Evolutionary conservation across 2,888 invertebrate species (phyloP).

Genomic region (Gymnoscelis rufifasciata): DNA sequence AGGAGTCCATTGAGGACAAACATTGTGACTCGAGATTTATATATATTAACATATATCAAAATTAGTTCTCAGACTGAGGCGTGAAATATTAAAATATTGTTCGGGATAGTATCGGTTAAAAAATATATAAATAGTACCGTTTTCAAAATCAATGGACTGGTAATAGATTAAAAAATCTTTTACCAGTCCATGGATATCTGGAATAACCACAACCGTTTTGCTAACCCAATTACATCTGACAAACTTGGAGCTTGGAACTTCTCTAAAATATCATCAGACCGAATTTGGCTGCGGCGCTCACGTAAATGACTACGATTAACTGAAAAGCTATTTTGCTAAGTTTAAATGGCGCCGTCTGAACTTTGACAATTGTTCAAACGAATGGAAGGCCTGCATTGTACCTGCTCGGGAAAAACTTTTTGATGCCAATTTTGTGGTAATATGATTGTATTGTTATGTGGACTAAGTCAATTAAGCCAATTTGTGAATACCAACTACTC

Average conservation of each 20-base stretch:
- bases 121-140: too few species aligned
- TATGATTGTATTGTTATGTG: slow-evolving; percentile 22
- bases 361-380: slow-evolving; percentile 61
- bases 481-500: too few species aligned
- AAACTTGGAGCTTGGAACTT: slow-evolving; percentile 36
- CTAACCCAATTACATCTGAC: slow-evolving; percentile 1
- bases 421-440: slow-evolving; percentile 30
- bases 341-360: slow-evolving; percentile 61
- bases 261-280: slow-evolving; percentile 55
- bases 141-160: too few species aligned
- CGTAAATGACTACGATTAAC: slow-evolving; percentile 69
- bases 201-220: background rate
- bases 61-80: too few species aligned
- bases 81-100: too few species aligned
- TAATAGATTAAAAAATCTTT: background rate
- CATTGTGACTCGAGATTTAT: too few species aligned
- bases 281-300: slow-evolving; percentile 54
- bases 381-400: slow-evolving; percentile 57
- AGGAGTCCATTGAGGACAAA: too few species aligned
- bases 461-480: slow-evolving; percentile 16
- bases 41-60: too few species aligned
- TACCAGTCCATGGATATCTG: background rate
- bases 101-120: too few species aligned
- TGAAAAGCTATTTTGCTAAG: slow-evolving; percentile 66
- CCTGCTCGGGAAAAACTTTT: slow-evolving; percentile 44